Conservation (phyloP, 2,888 invertebrate species). For the Stenolophus ochropezus region DNA sequence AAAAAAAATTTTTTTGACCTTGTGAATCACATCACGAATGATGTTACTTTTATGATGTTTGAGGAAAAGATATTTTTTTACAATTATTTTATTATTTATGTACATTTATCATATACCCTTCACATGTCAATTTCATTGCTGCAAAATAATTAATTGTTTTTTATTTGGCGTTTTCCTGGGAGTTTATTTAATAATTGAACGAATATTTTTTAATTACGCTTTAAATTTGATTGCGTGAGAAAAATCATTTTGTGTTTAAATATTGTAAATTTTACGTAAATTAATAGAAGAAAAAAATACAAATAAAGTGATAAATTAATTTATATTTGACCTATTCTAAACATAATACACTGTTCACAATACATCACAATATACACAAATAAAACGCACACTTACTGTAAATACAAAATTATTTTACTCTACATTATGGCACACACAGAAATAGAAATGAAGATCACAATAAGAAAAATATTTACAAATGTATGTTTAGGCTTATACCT, state of each 20-base stretch:
- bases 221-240: too few species aligned
- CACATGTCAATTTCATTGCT: too few species aligned
- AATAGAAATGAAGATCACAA: slow-evolving; percentile 54
- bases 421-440: slow-evolving; percentile 53
- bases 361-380: slow-evolving; percentile 56
- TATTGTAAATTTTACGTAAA: background rate
- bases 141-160: too few species aligned
- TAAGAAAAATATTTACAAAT: slow-evolving; percentile 58
- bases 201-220: too few species aligned
- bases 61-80: too few species aligned
- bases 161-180: too few species aligned
- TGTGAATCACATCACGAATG: too few species aligned
- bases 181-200: too few species aligned
- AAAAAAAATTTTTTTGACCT: too few species aligned
- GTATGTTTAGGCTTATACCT: slow-evolving; percentile 22
- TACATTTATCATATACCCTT: too few species aligned
- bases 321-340: slow-evolving; percentile 50
- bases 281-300: slow-evolving; percentile 1
- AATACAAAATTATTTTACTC: slow-evolving; percentile 56
- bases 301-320: slow-evolving; percentile 52
- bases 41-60: too few species aligned
- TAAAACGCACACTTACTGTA: slow-evolving; percentile 48
- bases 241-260: background rate
- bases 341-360: slow-evolving; percentile 57
- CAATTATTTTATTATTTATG: too few species aligned